A percentile compares a stretch with the other conserved stretches of the same genome.
Conservation (phyloP, 2,113 vertebrate genomes). For the Petroica traversi region DNA sequence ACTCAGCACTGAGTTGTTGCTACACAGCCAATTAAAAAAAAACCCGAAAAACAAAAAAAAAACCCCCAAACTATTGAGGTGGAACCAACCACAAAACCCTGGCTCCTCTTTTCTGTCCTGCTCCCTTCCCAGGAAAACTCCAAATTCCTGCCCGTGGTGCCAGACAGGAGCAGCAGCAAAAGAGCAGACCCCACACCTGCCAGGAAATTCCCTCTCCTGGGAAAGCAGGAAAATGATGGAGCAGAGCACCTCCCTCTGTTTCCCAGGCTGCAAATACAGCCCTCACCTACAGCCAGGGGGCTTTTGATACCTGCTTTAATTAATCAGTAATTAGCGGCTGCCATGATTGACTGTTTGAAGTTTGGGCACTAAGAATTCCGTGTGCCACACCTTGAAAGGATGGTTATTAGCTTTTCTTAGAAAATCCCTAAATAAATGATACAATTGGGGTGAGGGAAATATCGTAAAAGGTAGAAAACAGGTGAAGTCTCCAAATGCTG, state of each 20-base stretch:
- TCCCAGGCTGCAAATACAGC: not conserved
- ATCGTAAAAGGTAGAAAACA: not conserved
- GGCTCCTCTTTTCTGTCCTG: conserved; percentile 25
- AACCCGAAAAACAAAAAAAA: too few species aligned
- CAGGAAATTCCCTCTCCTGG: not conserved
- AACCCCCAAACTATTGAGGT: conserved; percentile 41
- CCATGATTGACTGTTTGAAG: not conserved
- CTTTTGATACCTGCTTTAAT: not conserved
- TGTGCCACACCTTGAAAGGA: not conserved
- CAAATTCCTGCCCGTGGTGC: not conserved
- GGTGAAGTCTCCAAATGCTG: not conserved
- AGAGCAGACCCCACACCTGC: not conserved
- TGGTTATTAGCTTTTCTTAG: not conserved
- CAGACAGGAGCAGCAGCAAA: not conserved
- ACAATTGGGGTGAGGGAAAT: not conserved
- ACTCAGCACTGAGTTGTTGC: conserved; percentile 17
- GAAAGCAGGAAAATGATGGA: not conserved
- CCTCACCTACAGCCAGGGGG: not conserved
- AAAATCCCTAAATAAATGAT: not conserved
- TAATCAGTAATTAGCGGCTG: not conserved
- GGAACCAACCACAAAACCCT: conserved; percentile 23
- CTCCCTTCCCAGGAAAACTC: conserved; percentile 44
- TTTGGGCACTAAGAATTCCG: not conserved
- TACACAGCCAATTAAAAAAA: conserved; percentile 45
- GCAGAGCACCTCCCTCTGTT: not conserved